These are phyloP conservation scores for Enteromius afrohamiltoni DNA, from an alignment of 2,797 vertebrate species.

Conservation along the genomic window DNA sequence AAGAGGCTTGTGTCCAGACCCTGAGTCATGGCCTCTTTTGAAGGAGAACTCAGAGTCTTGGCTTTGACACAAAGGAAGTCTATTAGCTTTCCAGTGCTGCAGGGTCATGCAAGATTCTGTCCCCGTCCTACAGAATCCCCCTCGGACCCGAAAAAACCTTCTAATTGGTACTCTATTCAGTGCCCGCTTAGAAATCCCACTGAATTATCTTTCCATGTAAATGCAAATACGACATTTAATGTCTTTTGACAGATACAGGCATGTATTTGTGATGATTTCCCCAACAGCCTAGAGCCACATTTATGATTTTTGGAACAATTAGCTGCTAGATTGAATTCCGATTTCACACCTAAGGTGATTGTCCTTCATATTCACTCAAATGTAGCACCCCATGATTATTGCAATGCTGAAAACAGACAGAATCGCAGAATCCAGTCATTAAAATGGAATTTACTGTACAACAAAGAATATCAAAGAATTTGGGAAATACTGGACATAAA, in stretches of 20 bases:
- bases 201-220: neutral
- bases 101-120: neutral
- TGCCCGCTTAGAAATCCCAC: neutral
- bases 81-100: conserved; percentile 21
- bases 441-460: neutral
- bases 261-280: neutral
- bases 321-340: neutral
- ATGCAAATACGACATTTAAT: neutral
- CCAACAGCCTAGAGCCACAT: neutral
- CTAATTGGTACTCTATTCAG: neutral
- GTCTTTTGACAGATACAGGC: neutral
- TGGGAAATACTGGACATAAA: neutral
- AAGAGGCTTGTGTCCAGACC: conserved; percentile 42
- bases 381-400: neutral
- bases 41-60: conserved; percentile 24
- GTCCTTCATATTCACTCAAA: neutral
- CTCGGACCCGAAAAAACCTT: neutral
- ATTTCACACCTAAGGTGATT: neutral
- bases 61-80: conserved; percentile 18
- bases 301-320: neutral
- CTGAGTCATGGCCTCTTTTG: conserved; percentile 31
- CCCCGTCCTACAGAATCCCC: neutral
- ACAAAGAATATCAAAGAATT: neutral
- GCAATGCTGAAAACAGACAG: neutral
- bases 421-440: neutral